phyloP scores from a whole-genome alignment of 2,113 vertebrate genomes.

The Dunckerocampus dactyliophorus region DNA sequence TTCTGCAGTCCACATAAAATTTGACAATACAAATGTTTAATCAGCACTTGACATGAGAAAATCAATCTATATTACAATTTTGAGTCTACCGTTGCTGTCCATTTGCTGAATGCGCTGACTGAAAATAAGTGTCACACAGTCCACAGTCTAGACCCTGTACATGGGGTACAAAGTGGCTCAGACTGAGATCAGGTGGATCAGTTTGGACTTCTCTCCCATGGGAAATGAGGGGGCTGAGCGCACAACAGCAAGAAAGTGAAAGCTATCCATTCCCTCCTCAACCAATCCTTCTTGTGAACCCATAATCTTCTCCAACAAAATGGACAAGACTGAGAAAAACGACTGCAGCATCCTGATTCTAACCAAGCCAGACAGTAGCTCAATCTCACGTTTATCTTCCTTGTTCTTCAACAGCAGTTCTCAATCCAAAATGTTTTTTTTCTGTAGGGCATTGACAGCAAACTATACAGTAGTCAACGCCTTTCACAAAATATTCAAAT shows the following conservation, averaged over 20 bases:
- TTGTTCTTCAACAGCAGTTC: background rate
- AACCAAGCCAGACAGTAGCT: background rate
- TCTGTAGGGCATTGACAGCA: background rate
- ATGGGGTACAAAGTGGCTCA: slow-evolving; percentile 4
- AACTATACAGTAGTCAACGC: background rate
- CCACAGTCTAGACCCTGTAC: background rate
- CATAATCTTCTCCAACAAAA: slow-evolving; percentile 4
- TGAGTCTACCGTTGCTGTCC: background rate
- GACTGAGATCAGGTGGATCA: slow-evolving; percentile 7
- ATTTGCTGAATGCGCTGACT: background rate
- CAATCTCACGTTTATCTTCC: background rate
- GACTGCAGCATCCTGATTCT: background rate
- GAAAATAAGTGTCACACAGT: background rate
- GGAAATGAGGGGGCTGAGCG: background rate
- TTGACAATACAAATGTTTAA: too few relatives aligned
- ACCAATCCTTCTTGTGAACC: slow-evolving; percentile 1
- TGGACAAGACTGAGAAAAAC: background rate
- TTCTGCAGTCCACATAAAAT: too few relatives aligned
- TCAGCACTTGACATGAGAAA: too few relatives aligned
- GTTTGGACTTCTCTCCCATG: slow-evolving; percentile 1
- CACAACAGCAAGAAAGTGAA: slow-evolving; percentile 1
- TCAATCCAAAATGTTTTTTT: background rate
- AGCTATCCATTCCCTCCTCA: background rate
- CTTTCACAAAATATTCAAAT: too few relatives aligned
- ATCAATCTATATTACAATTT: background rate